A percentile compares a stretch with the other conserved stretches of the same genome.
Evolutionary conservation across 2,888 invertebrate genomes (phyloP).

Genomic region (Ormyrus rosae): DNA sequence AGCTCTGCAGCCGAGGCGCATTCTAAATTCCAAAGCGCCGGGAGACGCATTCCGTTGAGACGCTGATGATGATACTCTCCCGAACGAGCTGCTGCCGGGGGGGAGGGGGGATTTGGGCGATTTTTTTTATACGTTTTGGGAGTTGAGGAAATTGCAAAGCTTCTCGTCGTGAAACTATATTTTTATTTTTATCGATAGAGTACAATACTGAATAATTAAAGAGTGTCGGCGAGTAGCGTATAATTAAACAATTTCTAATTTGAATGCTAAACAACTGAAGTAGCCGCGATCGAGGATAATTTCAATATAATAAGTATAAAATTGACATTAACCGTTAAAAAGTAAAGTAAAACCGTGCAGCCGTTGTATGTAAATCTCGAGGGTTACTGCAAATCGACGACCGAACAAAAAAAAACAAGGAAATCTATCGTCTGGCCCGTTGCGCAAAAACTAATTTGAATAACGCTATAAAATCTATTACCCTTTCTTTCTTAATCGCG

Average conservation of each 20-base stretch:
- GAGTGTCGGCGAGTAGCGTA: constrained; percentile 1
- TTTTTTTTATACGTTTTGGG: too few relatives aligned
- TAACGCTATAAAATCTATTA: constrained; percentile 43
- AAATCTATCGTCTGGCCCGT: background rate
- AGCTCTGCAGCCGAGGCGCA: too few relatives aligned
- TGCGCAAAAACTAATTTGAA: constrained; percentile 52
- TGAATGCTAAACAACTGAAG: background rate
- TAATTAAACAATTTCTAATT: background rate
- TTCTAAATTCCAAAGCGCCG: too few relatives aligned
- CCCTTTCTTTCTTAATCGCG: constrained; percentile 19
- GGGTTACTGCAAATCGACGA: constrained; percentile 17
- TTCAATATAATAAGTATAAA: background rate
- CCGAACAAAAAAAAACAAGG: constrained; percentile 24
- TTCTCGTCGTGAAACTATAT: too few relatives aligned
- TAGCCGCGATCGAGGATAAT: background rate
- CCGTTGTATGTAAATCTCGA: constrained; percentile 50
- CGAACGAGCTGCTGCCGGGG: too few relatives aligned
- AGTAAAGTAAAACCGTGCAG: background rate
- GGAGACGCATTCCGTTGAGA: too few relatives aligned
- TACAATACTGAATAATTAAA: too few relatives aligned
- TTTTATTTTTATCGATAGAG: too few relatives aligned
- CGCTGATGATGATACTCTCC: too few relatives aligned
- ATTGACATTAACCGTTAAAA: background rate
- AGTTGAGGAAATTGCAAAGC: too few relatives aligned
- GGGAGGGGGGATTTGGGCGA: too few relatives aligned